Percentiles rank a stretch among this genome's conserved stretches.
phyloP scores from a whole-genome alignment of 2,113 vertebrate genomes.

The Heloderma charlesbogerti region DNA sequence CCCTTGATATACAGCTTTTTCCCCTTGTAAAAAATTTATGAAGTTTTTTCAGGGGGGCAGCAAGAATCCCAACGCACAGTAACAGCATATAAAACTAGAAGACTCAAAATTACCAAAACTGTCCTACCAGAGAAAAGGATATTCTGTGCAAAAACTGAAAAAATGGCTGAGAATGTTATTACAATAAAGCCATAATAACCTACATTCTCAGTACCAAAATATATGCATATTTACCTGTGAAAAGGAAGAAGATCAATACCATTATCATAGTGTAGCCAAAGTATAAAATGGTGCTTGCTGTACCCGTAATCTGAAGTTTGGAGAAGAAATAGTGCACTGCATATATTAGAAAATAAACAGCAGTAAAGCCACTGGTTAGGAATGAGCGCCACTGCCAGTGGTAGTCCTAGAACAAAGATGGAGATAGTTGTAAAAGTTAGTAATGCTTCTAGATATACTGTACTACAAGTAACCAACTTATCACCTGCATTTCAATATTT shows the following conservation, averaged over 20 bases:
- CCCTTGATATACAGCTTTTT: not conserved
- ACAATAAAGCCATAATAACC: not conserved
- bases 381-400: conserved; percentile 99
- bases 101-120: not conserved
- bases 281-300: conserved; percentile 93
- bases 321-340: conserved; percentile 95
- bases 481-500: not conserved
- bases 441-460: not conserved
- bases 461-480: too few relatives aligned
- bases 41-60: not conserved
- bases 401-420: conserved; percentile 85
- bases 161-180: not conserved
- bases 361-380: conserved; percentile 97
- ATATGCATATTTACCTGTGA: conserved; percentile 83
- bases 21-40: not conserved
- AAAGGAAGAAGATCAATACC: conserved; percentile 96
- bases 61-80: not conserved
- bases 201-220: not conserved
- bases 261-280: conserved; percentile 96
- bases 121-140: not conserved
- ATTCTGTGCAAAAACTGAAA: not conserved
- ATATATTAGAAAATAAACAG: conserved; percentile 95
- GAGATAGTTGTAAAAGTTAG: not conserved
- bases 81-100: not conserved
- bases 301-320: conserved; percentile 92